Evolutionary conservation across 2,113 vertebrate species (phyloP), one percentile per base, ranked within the genome.

Genomic region (Odobenus rosmarus): DNA sequence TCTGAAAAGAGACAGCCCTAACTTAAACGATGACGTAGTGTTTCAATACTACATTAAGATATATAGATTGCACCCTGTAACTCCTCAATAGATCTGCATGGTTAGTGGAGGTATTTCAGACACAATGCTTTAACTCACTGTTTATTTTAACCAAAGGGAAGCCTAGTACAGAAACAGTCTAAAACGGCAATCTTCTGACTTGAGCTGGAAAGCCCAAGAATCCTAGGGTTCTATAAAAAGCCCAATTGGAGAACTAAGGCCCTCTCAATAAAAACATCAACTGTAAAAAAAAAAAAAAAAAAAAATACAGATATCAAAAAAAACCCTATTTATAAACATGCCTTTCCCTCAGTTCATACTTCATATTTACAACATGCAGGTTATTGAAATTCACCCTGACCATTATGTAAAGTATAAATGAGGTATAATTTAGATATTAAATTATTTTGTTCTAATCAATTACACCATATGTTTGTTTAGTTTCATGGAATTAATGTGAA

Each of bases 391-490:
- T 86, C 7, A 76, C 12, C 21, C 19, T 94, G 3, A 21, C 10
- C 24, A 33, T 62, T 82, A 89, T 53, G 5, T 39, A 80, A 94
- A 86, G 28, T 79, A 74, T 67, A 88, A 49, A 28, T 61, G 31
- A 94, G 19, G 24, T 7, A 71, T 53, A 77, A 80, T 36, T 96
- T 87, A 97, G 72, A 74, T 1, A 39, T 74, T 67, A 86, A 91
- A 82, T 76, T 76, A 95, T 39, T 94, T 89, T 93, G 7, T 85
- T 71, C 26, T 88, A 93, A 87, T 93, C 33, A 83, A 42, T 62
- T 95, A 62, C 3, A 77, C 28, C 88, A 2, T 88, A n/a, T 26
- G 79, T 89, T 92, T 93, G 21, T 42, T 96, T 80, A 61, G 33
- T 84, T 77, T 82, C 89, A 88, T 51, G 10, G 4, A 79, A 57